These are phyloP conservation scores for Coilia nasus DNA, from an alignment of 2,797 vertebrate genomes.

Conservation along the genomic window DNA sequence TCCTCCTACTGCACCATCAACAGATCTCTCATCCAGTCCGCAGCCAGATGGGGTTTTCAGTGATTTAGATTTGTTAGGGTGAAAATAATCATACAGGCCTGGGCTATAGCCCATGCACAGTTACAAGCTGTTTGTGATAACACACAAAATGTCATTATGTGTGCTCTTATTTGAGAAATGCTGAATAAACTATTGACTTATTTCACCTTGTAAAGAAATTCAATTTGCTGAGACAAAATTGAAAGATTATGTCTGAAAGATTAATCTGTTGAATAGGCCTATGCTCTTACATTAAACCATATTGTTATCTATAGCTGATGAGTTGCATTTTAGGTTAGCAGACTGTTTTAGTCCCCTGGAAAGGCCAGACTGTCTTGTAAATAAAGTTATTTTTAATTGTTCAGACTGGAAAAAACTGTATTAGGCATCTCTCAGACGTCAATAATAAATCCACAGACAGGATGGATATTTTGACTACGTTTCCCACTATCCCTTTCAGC, in stretches of 20 bases:
- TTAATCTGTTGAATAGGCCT: neutral
- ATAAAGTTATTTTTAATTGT: neutral
- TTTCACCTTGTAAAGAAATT: neutral
- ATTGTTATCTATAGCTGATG: neutral
- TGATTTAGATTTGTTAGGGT: conserved; percentile 61
- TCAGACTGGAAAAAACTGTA: neutral
- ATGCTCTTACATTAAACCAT: neutral
- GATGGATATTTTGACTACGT: neutral
- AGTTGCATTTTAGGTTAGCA: neutral
- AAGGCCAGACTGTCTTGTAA: neutral
- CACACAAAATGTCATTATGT: conserved; percentile 68
- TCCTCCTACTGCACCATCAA: neutral
- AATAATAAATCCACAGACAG: neutral
- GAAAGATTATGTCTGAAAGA: neutral
- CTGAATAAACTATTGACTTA: conserved; percentile 22
- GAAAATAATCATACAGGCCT: neutral
- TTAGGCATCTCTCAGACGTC: neutral
- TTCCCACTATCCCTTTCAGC: neutral
- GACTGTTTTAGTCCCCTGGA: neutral
- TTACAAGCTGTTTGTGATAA: conserved; percentile 60
- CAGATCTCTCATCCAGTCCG: neutral
- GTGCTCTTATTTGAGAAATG: conserved; percentile 23
- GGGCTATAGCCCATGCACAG: neutral
- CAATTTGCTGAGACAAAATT: neutral
- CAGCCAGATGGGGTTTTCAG: conserved; percentile 16